Percentiles rank a stretch among this genome's conserved stretches.
These are phyloP conservation scores for Apotomis turbidana DNA, from an alignment of 2,888 invertebrate species.

Conservation along the genomic window DNA sequence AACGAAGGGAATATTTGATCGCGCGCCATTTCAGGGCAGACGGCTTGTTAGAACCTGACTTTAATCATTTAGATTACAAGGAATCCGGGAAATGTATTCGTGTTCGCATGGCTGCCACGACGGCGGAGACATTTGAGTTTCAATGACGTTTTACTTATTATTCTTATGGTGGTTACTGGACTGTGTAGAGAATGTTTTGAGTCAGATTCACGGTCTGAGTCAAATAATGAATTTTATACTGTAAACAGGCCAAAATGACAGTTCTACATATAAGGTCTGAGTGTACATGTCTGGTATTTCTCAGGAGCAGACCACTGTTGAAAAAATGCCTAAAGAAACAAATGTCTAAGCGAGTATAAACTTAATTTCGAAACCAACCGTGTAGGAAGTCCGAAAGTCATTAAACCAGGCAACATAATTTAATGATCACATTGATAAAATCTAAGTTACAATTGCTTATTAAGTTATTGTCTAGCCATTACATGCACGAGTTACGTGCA, in stretches of 20 bases:
- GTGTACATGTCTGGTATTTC: too few species aligned
- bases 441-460: conserved; percentile 24
- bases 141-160: neutral
- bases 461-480: conserved; percentile 24
- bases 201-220: too few species aligned
- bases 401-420: conserved; percentile 6
- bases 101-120: conserved; percentile 2
- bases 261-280: too few species aligned
- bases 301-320: too few species aligned
- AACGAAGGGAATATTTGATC: conserved; percentile 40
- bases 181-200: neutral
- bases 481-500: conserved; percentile 30
- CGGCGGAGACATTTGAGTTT: neutral
- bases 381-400: conserved; percentile 13
- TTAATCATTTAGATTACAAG: conserved; percentile 36
- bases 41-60: conserved; percentile 29
- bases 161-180: neutral
- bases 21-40: conserved; percentile 34
- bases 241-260: too few species aligned
- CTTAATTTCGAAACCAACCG: neutral
- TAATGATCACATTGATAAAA: conserved; percentile 13
- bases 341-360: too few species aligned
- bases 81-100: conserved; percentile 36
- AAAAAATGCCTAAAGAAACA: too few species aligned
- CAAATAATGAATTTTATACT: too few species aligned